Conservation (phyloP, 1,140 invertebrate species). For the Papilio dardanus region DNA sequence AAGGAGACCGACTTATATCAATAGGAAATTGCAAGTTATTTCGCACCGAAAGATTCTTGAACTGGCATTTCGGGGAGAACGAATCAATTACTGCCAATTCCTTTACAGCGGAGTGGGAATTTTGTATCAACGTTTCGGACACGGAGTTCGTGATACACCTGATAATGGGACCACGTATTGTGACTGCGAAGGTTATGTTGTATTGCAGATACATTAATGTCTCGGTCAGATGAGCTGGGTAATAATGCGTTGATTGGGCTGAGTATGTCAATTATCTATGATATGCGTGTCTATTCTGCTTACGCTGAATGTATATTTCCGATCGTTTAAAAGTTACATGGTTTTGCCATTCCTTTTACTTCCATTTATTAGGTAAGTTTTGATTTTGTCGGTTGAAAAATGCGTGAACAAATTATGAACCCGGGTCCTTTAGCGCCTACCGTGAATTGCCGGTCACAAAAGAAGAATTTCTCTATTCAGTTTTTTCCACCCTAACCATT, state of each 20-base stretch:
- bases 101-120: background rate
- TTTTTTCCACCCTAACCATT: background rate
- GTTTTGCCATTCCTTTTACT: background rate
- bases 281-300: background rate
- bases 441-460: background rate
- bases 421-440: background rate
- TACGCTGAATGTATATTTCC: background rate
- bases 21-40: conserved; percentile 22
- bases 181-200: background rate
- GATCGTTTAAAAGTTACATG: background rate
- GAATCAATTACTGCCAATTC: conserved; percentile 18
- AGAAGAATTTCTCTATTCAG: background rate
- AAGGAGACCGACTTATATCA: conserved; percentile 16
- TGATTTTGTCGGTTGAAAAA: background rate
- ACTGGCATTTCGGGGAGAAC: conserved; percentile 5
- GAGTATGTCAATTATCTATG: conserved; percentile 11
- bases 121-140: background rate
- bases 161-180: background rate
- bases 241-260: conserved; percentile 5
- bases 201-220: conserved; percentile 3
- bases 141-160: background rate
- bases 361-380: background rate
- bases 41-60: conserved; percentile 10
- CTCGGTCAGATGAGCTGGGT: conserved; percentile 14
- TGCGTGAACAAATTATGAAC: background rate